These are phyloP conservation scores for Andrena minutula DNA, from an alignment of 2,888 invertebrate species.

Conservation along the genomic window DNA sequence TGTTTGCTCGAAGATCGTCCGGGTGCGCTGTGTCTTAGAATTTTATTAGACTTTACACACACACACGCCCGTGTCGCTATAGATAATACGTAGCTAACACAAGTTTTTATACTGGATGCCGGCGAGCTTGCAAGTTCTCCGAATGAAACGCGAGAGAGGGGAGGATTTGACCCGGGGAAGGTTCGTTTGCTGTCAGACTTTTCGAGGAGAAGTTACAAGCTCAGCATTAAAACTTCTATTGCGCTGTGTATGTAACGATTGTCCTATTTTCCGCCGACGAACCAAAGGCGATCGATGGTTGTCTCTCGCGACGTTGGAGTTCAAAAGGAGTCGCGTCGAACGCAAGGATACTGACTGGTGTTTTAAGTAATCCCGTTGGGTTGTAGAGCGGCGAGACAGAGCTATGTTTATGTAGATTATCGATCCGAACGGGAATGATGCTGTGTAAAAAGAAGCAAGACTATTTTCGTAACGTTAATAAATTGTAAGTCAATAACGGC, in stretches of 20 bases:
- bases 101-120: constrained; percentile 12
- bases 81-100: constrained; percentile 14
- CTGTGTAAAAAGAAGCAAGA: constrained; percentile 80
- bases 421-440: constrained; percentile 75
- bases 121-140: constrained; percentile 46
- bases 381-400: constrained; percentile 26
- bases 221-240: constrained; percentile 16
- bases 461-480: constrained; percentile 83
- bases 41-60: constrained; percentile 26
- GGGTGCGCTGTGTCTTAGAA: constrained; percentile 4
- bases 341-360: constrained; percentile 1
- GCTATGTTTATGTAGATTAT: constrained; percentile 73
- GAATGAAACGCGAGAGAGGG: background rate
- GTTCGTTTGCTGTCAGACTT: background rate
- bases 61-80: background rate
- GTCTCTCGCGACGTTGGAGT: constrained; percentile 1
- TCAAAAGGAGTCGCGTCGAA: constrained; percentile 22
- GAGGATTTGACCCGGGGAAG: background rate
- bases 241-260: constrained; percentile 27
- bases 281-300: constrained; percentile 36
- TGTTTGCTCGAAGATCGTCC: background rate
- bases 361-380: constrained; percentile 8
- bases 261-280: constrained; percentile 16
- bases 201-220: constrained; percentile 41
- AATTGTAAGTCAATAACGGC: constrained; percentile 83